Conservation (phyloP, 2,797 vertebrate species). For the Nasua narica region DNA sequence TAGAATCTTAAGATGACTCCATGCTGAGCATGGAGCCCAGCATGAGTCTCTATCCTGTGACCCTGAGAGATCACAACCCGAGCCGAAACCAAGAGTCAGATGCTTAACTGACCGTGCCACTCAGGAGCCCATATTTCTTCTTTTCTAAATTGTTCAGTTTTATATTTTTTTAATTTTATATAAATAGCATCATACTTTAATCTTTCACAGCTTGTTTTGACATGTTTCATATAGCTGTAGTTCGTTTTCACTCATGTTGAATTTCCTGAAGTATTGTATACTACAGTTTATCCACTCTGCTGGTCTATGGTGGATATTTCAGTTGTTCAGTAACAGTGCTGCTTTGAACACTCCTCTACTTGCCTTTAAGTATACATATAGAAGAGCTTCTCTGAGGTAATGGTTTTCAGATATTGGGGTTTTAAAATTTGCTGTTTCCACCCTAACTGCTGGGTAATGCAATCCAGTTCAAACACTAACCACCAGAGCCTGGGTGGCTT, state of each 20-base stretch:
- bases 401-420: not conserved
- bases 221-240: not conserved
- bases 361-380: not conserved
- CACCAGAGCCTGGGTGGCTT: not conserved
- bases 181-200: not conserved
- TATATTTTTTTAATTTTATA: not conserved
- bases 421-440: not conserved
- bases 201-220: not conserved
- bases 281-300: not conserved
- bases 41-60: too few relatives aligned
- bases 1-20: too few relatives aligned
- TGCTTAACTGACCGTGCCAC: too few relatives aligned
- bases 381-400: not conserved
- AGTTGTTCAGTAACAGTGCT: not conserved
- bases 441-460: not conserved
- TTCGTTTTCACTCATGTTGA: not conserved
- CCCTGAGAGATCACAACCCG: too few relatives aligned
- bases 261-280: not conserved
- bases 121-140: not conserved
- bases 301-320: not conserved
- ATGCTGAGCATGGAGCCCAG: too few relatives aligned
- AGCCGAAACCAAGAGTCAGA: too few relatives aligned
- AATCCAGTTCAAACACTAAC: not conserved
- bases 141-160: not conserved
- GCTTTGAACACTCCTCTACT: not conserved